Base-by-base conservation (phyloP, 2,113 vertebrate species). In the Leucopsar rothschildi region DNA sequence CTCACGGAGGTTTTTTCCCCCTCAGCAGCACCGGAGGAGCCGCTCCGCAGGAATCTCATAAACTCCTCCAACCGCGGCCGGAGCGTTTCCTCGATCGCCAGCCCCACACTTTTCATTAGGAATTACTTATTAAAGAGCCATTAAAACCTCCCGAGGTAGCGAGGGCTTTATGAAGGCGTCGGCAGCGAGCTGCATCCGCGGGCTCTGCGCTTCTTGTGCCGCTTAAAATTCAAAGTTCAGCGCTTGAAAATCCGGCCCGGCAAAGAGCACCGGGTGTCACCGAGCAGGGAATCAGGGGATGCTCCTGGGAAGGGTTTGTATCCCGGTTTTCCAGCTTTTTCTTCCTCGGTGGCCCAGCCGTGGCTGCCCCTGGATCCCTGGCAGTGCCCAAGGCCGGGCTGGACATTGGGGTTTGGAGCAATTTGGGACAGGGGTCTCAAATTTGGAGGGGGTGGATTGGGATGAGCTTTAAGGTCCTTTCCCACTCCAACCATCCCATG, bases 101-200 rank as follows among this genome's bases (percentile, higher is more conserved):
- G 68, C 75, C 60, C 2, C 13, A 8, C 75, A 19, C 80, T 93
- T 93, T 93, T 93, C 89, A 96, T 95, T 91, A 92, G 88, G 37
- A 93, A 96, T 96, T 64, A 92, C 42, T 96, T 50, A 95, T 95
- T 91, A 69, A 96, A 60, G n/a, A 77, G 88, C 77, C 35, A 83
- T 79, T 71, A 72, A 72, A 86, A 80, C 71, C 88, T 76, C 37
- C 59, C 73, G 91, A 66, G 60, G 91, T 33, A 59, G 80, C 0
- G 9, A 81, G 92, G 28, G 71, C 15, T 92, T 83, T 49, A 10
- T 82, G 76, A 49, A 92, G 82, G 6, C 1, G 3, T 39, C 10
- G 11, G 75, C 79, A 78, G 73, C 12, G 57, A 72, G 69, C 49
- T 63, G 79, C 88, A 55, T 5, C 79, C 29, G 2, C 2, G 92